Evolutionary conservation across 2,113 vertebrate species (phyloP).

Genomic region (sheep (Ovis aries)): ARS-UI_Ramb_v3.0 NC_056054.1:15820001-15820500

Average conservation of each 20-base stretch:
- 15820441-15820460: background rate
- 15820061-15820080: background rate
- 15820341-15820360: background rate
- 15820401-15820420: background rate
- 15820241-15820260: background rate
- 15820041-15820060: background rate
- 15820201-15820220: background rate
- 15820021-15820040: background rate
- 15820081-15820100: background rate
- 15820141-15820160: background rate
- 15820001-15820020: background rate
- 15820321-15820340: background rate
- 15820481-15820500: background rate
- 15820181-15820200: background rate
- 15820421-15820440: background rate
- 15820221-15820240: background rate
- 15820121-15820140: background rate
- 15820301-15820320: background rate
- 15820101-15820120: background rate
- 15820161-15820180: background rate
- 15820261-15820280: background rate
- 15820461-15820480: background rate
- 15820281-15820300: background rate
- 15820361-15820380: background rate
- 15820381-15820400: background rate